Base-by-base conservation (phyloP, 2,888 invertebrate species). In the Sepioteuthis lessoniana region DNA sequence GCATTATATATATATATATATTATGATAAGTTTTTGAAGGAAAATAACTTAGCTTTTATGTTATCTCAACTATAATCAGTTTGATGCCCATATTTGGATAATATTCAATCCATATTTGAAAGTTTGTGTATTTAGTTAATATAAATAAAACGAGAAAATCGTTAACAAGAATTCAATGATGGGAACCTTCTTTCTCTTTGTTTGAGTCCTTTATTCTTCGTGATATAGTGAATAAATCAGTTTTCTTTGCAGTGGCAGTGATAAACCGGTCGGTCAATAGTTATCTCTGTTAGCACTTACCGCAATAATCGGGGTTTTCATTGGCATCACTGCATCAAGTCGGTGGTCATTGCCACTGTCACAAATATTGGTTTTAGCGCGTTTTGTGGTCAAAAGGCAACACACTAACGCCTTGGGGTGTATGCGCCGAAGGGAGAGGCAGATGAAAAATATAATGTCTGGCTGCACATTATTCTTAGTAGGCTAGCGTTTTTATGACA, bases 341-440 rank as follows among this genome's bases (percentile, higher is more conserved):
- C 31, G 31, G 76, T n/a, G 76, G n/a, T 76, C 76, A 76, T 35
- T n/a, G 76, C 3, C 16, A n/a, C 19, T 76, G 76, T n/a, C 76
- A 76, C 76, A 8, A 60, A 60, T 76, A 76, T 76, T 76, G 76
- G 76, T 76, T 76, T 76, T 76, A 76, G 76, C 76, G 76, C 13
- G 76, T 8, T 76, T 76, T 76, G 76, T 76, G 76, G 76, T 76
- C 76, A 76, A n/a, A 76, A 76, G 76, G 76, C 76, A 55, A 55
- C 55, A 55, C 55, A n/a, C n/a, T 3, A n/a, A n/a, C 76, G n/a
- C n/a, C n/a, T 21, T 10, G 76, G 76, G n/a, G 76, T 76, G 76
- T 4, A 76, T 35, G 35, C 13, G 13, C 76, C n/a, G 76, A 25
- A 76, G n/a, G 76, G 76, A 16, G n/a, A 10, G 76, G 76, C 76